A percentile compares a stretch with the other conserved stretches of the same genome.
Evolutionary conservation across 2,797 vertebrate species (phyloP).

Genomic region (Eulemur rubriventer): DNA sequence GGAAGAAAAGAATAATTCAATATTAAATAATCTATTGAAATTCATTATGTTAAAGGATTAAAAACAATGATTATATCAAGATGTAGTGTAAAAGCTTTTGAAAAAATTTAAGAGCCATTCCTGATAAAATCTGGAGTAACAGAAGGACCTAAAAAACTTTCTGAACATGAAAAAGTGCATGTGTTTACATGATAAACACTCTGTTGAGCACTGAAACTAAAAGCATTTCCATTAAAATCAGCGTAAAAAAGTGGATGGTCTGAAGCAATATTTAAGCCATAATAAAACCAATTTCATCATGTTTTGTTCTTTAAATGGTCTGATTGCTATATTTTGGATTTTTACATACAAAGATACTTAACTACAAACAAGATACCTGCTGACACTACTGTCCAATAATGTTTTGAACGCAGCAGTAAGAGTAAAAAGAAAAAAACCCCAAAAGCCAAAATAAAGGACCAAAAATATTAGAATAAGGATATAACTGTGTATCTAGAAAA

Average conservation of each 20-base stretch:
- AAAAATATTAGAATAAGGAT: neutral
- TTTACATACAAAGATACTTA: neutral
- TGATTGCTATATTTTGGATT: neutral
- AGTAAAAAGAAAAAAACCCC: neutral
- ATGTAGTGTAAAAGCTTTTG: neutral
- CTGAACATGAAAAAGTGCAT: neutral
- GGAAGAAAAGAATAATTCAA: conserved; percentile 20
- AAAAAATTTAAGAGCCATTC: neutral
- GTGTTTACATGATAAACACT: neutral
- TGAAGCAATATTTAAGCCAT: neutral
- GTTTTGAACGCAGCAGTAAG: neutral
- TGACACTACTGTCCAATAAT: neutral
- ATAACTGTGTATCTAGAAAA: neutral
- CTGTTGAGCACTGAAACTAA: neutral
- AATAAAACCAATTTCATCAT: neutral
- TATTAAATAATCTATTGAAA: conserved; percentile 43
- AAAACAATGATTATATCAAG: conserved; percentile 45
- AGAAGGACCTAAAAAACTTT: neutral
- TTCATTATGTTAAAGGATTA: conserved; percentile 11
- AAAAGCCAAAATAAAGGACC: neutral
- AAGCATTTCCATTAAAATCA: neutral
- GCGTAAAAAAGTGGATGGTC: neutral
- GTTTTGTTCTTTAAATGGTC: neutral
- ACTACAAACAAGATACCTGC: neutral
- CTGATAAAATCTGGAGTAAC: neutral